Conservation (phyloP, 1,140 invertebrate genomes). For the Asobara japonica region DNA sequence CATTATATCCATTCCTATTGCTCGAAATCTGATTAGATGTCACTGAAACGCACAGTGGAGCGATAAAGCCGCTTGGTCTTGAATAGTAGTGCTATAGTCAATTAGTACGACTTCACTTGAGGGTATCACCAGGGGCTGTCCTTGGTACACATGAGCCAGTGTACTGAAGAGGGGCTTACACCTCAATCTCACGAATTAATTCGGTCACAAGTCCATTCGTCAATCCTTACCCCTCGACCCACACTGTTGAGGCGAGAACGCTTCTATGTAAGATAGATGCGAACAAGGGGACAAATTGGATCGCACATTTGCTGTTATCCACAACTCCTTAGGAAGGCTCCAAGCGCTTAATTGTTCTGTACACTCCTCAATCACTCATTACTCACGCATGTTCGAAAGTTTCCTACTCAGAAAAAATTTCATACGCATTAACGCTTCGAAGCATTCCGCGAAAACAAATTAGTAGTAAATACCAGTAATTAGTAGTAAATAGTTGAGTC, state of each 20-base stretch:
- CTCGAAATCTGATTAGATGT: not conserved
- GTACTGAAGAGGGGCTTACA: conserved; percentile 1
- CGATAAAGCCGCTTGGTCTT: not conserved
- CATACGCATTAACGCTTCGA: no score
- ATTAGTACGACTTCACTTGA: not conserved
- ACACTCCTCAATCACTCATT: not conserved
- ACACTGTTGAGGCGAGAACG: not conserved
- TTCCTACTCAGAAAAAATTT: no score
- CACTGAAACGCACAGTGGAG: not conserved
- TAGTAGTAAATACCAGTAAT: no score
- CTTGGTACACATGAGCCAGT: not conserved
- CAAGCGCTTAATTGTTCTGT: no score
- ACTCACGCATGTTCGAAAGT: not conserved
- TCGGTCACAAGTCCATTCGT: not conserved
- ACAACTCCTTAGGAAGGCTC: not conserved
- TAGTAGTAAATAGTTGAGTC: no score
- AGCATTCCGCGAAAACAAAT: no score
- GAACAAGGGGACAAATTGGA: conserved; percentile 30
- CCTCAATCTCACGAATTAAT: conserved; percentile 5
- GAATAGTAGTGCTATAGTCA: not conserved
- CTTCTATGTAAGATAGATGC: not conserved
- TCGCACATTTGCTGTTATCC: not conserved
- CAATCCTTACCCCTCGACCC: not conserved
- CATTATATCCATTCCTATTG: no score
- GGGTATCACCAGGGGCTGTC: not conserved